Base-by-base conservation (phyloP, 2,797 vertebrate genomes). In the Sebastes glaucus region DNA sequence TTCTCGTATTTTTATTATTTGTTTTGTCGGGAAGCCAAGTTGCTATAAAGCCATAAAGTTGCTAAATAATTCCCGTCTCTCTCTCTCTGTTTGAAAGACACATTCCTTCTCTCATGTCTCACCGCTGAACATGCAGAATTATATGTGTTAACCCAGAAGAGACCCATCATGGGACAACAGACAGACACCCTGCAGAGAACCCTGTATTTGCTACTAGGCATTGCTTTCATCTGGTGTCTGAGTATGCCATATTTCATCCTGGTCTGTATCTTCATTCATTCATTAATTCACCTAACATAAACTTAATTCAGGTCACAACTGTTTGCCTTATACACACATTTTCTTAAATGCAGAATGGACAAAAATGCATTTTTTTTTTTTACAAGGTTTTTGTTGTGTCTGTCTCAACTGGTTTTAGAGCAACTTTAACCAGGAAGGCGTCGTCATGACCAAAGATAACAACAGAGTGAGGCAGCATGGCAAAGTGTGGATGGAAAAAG, bases 221-320 rank as follows among this genome's bases (percentile, higher is more conserved):
- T 80, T 11, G 2, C 18, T 23, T 28, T 81, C 38, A 32, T 78
- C 57, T 85, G 80, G 74, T 65, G n/a, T 60, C 61, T 82, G 38
- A 14, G 14, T 71, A 55, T 46, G 2, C 2, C 35, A 3, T 57
- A 53, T 70, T 22, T 78, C 8, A 77, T 70, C 25, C 28, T 67
- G 82, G 85, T 87, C 23, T 73, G 81, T 87, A 68, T 71, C 33
- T 16, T 46, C 6, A 33, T 35, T 67, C 1, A 13, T 52, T 25
- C 6, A 25, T 14, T 20, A 8, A 60, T 38, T 42, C 33, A 49
- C 4, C 7, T n/a, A 3, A 33, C 2, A 20, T 23, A 30, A 57
- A 23, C 14, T 57, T 5, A 14, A 18, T 18, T 23, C 6, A 42
- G 23, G 13, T 28, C 30, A n/a, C 11, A 13, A 6, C 16, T 7